Percentiles rank a stretch among this genome's conserved stretches.
Conservation (phyloP, 2,888 invertebrate genomes). For the Xanthia togata region DNA sequence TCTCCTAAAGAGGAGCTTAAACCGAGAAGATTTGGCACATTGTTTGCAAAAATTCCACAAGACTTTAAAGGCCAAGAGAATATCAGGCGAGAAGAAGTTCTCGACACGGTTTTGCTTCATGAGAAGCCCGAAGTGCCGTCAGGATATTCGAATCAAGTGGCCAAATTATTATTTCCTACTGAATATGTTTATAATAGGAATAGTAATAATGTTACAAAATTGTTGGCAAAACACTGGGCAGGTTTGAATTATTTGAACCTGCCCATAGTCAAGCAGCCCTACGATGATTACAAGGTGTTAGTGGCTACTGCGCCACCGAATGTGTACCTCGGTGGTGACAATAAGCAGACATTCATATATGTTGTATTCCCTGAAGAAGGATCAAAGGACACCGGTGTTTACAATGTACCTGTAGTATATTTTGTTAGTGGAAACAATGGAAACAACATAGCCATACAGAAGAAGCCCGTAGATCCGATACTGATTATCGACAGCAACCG, state of each 20-base stretch:
- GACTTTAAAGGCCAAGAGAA: slow-evolving; percentile 60
- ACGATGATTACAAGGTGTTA: slow-evolving; percentile 80
- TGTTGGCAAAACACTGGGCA: slow-evolving; percentile 22
- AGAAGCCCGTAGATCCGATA: slow-evolving; percentile 74
- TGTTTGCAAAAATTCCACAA: slow-evolving; percentile 78
- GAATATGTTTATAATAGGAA: slow-evolving; percentile 48
- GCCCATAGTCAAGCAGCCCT: slow-evolving; percentile 77
- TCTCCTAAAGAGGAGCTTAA: slow-evolving; percentile 72
- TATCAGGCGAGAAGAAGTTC: slow-evolving; percentile 56
- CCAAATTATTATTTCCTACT: slow-evolving; percentile 72
- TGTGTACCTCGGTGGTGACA: slow-evolving; percentile 72
- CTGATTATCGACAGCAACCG: slow-evolving; percentile 82
- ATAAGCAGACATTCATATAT: slow-evolving; percentile 77
- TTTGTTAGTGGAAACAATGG: slow-evolving; percentile 77
- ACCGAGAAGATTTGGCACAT: slow-evolving; percentile 69
- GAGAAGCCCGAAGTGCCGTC: slow-evolving; percentile 63
- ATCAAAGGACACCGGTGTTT: slow-evolving; percentile 52
- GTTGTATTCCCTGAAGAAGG: slow-evolving; percentile 79
- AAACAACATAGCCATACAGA: slow-evolving; percentile 61
- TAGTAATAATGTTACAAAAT: slow-evolving; percentile 20
- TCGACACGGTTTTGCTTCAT: slow-evolving; percentile 68
- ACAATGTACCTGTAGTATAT: slow-evolving; percentile 79
- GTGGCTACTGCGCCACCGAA: slow-evolving; percentile 82
- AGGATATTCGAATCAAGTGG: slow-evolving; percentile 78
- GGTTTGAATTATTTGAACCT: slow-evolving; percentile 73